These are phyloP conservation scores for Trinectes maculatus DNA, from an alignment of 2,113 vertebrate species.

Conservation along the genomic window DNA sequence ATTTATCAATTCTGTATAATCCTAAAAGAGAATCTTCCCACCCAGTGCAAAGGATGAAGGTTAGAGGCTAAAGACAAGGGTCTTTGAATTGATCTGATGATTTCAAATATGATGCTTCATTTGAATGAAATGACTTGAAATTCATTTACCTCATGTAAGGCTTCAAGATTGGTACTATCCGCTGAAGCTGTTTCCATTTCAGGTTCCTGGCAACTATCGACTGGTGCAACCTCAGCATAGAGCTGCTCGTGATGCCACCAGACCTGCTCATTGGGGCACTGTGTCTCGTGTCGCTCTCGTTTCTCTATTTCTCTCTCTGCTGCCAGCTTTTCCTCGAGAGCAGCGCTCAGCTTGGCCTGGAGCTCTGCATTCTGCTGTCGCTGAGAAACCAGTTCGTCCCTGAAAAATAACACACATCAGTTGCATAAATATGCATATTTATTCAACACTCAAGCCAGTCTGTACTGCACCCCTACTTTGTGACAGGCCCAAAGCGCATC, in stretches of 20 bases:
- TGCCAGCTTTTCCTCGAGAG: slow-evolving; percentile 74
- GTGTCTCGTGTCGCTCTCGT: slow-evolving; percentile 72
- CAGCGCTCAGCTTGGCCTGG: slow-evolving; percentile 79
- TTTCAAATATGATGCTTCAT: not conserved
- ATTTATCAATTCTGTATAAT: not conserved
- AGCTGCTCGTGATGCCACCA: slow-evolving; percentile 61
- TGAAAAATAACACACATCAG: slow-evolving; percentile 44
- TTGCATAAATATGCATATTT: not conserved
- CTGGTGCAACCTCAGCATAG: slow-evolving; percentile 36
- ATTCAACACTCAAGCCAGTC: not conserved
- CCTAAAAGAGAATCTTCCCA: not conserved
- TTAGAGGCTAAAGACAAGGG: not conserved
- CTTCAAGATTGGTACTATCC: slow-evolving; percentile 67
- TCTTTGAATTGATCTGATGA: not conserved
- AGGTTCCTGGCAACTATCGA: slow-evolving; percentile 47
- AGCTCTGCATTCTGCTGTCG: slow-evolving; percentile 79
- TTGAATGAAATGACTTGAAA: not conserved
- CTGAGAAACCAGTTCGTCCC: slow-evolving; percentile 72
- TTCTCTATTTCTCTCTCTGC: slow-evolving; percentile 78
- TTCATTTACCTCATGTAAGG: slow-evolving; percentile 79
- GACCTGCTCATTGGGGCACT: slow-evolving; percentile 65
- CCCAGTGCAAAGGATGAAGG: not conserved
- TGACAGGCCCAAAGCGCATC: not conserved
- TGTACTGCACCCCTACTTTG: not conserved
- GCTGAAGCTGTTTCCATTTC: slow-evolving; percentile 12